These are phyloP conservation scores for Zaprionus gabonicus DNA, from an alignment of 1,140 invertebrate genomes.

Conservation along the genomic window DNA sequence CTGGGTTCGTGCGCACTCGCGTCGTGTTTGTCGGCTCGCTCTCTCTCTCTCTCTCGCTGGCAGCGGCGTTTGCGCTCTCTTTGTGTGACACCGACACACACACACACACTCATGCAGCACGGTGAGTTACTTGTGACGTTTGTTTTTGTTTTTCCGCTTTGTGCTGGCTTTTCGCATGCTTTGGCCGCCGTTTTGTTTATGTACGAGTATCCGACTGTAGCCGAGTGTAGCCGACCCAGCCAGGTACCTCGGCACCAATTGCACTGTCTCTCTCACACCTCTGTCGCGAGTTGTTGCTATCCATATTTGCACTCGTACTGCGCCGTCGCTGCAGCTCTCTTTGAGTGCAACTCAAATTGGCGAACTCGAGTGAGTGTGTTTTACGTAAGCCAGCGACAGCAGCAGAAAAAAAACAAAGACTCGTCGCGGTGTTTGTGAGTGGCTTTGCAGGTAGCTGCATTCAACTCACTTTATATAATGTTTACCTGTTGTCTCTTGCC, in stretches of 20 bases:
- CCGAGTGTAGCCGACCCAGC: conserved; percentile 7
- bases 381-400: conserved; percentile 63
- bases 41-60: conserved; percentile 12
- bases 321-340: conserved; percentile 48
- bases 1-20: conserved; percentile 34
- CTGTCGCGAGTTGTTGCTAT: conserved; percentile 20
- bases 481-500: conserved; percentile 52
- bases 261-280: conserved; percentile 30
- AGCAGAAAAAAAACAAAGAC: conserved; percentile 11
- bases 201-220: conserved; percentile 51
- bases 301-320: conserved; percentile 40
- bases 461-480: conserved; percentile 69
- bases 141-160: conserved; percentile 81
- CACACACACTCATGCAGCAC: conserved; percentile 7
- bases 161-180: conserved; percentile 78
- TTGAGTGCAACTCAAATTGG: conserved; percentile 41
- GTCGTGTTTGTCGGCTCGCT: conserved; percentile 10
- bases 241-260: conserved; percentile 41
- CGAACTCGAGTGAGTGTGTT: conserved; percentile 24
- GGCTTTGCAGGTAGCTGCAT: conserved; percentile 54
- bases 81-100: conserved; percentile 18
- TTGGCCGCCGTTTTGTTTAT: conserved; percentile 67
- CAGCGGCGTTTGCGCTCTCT: conserved; percentile 40
- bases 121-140: conserved; percentile 51
- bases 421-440: conserved; percentile 46